Evolutionary conservation across 35 echinoderm and acorn worm genomes (phyloP).

Genomic region (Strongylocentrotus purpuratus): DNA sequence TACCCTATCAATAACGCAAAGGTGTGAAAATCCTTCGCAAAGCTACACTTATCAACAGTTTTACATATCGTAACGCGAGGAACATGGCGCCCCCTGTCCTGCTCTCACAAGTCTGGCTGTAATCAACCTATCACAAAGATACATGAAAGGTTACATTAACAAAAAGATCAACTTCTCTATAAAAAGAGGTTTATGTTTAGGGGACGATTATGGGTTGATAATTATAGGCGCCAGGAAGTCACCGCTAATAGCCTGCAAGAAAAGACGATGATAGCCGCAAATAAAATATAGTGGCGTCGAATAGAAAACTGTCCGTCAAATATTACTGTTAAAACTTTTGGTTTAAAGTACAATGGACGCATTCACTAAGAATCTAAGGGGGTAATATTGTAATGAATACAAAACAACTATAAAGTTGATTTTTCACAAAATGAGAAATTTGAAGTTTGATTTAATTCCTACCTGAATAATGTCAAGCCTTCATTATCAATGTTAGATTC

Average conservation of each 20-base stretch:
- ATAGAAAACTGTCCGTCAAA: background rate
- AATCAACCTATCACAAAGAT: background rate
- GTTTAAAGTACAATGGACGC: background rate
- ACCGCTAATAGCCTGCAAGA: background rate
- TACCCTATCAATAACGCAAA: background rate
- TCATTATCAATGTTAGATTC: no score
- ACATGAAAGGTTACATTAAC: background rate
- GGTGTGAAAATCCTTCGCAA: slow-evolving; percentile 24
- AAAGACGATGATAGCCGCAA: background rate
- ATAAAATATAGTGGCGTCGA: background rate
- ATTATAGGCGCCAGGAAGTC: background rate
- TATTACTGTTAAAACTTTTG: background rate
- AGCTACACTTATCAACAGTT: background rate
- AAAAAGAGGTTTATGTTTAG: background rate
- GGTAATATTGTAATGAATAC: no score
- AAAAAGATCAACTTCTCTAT: background rate
- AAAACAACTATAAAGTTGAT: background rate
- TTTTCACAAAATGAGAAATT: background rate
- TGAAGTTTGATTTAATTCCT: background rate
- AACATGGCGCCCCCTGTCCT: background rate
- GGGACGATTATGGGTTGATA: background rate
- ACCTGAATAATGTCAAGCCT: no score
- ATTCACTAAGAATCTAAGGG: background rate
- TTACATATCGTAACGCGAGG: background rate
- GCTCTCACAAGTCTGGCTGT: background rate